Conservation (phyloP, 2,797 vertebrate species). For the Crenuchus spilurus region DNA sequence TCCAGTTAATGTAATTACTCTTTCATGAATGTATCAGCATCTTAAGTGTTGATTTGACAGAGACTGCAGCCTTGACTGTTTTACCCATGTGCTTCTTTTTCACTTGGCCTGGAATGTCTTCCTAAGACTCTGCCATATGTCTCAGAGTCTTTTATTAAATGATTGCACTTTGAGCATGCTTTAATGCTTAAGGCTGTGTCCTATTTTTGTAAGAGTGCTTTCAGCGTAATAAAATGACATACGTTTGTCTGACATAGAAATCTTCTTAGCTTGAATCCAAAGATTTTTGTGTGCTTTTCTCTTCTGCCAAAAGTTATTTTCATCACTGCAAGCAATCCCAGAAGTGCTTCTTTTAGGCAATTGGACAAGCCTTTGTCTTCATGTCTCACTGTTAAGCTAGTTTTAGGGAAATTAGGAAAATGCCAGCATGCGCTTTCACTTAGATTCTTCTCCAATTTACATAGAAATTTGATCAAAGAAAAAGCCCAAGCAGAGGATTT, state of each 20-base stretch:
- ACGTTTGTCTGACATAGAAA: constrained; percentile 25
- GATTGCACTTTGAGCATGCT: constrained; percentile 29
- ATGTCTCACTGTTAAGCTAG: constrained; percentile 39
- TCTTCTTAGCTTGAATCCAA: constrained; percentile 39
- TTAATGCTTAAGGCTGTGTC: constrained; percentile 44
- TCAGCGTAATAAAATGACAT: constrained; percentile 52
- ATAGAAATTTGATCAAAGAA: constrained; percentile 43
- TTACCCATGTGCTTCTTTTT: constrained; percentile 28
- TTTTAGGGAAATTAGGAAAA: constrained; percentile 52
- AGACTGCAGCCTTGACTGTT: constrained; percentile 42
- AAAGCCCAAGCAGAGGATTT: constrained; percentile 37
- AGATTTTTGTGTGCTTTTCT: constrained; percentile 39
- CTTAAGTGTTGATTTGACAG: background rate
- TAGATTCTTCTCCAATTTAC: constrained; percentile 45
- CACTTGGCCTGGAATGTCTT: constrained; percentile 40
- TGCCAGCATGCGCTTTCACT: constrained; percentile 29
- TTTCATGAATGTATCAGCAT: background rate
- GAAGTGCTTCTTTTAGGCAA: constrained; percentile 56
- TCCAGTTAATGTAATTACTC: background rate
- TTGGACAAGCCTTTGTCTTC: constrained; percentile 49
- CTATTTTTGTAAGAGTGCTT: constrained; percentile 48
- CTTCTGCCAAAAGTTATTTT: constrained; percentile 45
- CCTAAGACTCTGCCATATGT: constrained; percentile 52
- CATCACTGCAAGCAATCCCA: constrained; percentile 48
- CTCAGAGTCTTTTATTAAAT: constrained; percentile 44